Base-by-base conservation (phyloP, 2,113 vertebrate species). In the Platycercus adscitus region DNA sequence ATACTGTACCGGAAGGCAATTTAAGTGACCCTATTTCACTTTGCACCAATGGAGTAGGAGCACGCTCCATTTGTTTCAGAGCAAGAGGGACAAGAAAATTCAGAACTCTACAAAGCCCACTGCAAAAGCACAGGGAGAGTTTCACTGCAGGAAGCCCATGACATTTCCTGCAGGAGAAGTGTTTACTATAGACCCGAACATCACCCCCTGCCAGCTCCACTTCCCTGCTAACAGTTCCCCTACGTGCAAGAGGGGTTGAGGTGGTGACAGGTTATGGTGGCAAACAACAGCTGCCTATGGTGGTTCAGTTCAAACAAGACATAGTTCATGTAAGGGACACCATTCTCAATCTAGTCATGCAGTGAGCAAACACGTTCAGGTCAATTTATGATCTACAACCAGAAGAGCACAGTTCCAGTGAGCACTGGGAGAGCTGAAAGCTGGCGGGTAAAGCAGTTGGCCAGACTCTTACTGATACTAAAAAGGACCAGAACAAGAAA, bases 131-230 rank as follows among this genome's bases (percentile, higher is more conserved):
- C 0, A 2, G 43, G 17, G 56, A 84, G 33, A 78, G 63, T 39
- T 72, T 88, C 75, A 46, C 52, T n/a, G 53, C 3, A 5, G 81
- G 85, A 91, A 93, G 80, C 53, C n/a, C 66, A 68, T 11, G 56
- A 81, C 44, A 52, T 41, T 84, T 91, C 37, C 81, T 78, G 25
- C 37, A 70, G 75, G 33, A 89, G 37, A 61, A 83, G 33, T 8
- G 0, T 73, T 60, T 60, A 39, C 31, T 72, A 12, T 4, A 81
- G 84, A 56, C 75, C 33, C 7, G 4, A 63, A 58, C 75, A 68
- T 20, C 26, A 60, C 17, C 53, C 56, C 65, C 82, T 91, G 93
- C 66, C 81, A 93, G 81, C 75, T 80, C 56, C 37, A 17, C 47
- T 33, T 66, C 14, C 69, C 73, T 58, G 39, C 47, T 76, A 58